These are phyloP conservation scores for Regulus satrapa DNA, from an alignment of 2,113 vertebrate genomes.

Conservation along the genomic window DNA sequence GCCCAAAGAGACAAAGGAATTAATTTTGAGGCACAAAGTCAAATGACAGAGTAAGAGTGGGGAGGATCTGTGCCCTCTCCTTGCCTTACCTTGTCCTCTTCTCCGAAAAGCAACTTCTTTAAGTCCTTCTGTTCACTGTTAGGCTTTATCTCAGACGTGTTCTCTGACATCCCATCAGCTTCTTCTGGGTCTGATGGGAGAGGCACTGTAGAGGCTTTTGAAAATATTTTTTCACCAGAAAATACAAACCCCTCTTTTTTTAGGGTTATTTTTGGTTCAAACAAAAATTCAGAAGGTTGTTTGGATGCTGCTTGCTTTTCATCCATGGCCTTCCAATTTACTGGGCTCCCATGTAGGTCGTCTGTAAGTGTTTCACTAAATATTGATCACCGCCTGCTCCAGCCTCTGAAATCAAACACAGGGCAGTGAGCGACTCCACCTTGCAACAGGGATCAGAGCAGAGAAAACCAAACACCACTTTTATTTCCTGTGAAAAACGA, in stretches of 20 bases:
- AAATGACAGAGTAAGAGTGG: background rate
- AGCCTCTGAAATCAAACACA: background rate
- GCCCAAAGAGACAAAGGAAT: background rate
- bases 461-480: background rate
- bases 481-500: background rate
- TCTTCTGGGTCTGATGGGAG: background rate
- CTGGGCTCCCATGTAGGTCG: rapidly evolving
- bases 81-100: background rate
- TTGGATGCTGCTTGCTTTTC: rapidly evolving
- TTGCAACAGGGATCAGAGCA: background rate
- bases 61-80: background rate
- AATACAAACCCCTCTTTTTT: rapidly evolving
- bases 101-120: rapidly evolving
- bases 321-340: background rate
- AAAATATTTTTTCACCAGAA: rapidly evolving
- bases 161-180: rapidly evolving
- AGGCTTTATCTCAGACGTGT: rapidly evolving
- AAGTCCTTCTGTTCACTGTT: background rate
- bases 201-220: background rate
- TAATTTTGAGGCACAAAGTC: background rate
- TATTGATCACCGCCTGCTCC: background rate
- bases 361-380: background rate
- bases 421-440: background rate
- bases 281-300: rapidly evolving
- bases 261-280: rapidly evolving